These are phyloP conservation scores for human DNA, from an alignment of 2,113 vertebrate genomes.

Conservation along the genomic window DNA sequence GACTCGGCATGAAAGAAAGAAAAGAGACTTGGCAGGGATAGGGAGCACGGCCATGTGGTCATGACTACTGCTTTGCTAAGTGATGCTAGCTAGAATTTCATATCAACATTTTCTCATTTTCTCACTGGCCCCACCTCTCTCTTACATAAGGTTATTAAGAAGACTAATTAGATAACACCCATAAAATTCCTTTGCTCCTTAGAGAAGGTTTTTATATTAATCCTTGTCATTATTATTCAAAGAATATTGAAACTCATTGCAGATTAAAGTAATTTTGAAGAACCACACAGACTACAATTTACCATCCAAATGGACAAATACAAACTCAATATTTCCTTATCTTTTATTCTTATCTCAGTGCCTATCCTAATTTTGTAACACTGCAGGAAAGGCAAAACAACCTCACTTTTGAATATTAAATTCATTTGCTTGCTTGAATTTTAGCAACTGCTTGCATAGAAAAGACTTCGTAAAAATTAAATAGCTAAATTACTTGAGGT, in stretches of 20 bases:
- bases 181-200: background rate
- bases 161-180: background rate
- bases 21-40: background rate
- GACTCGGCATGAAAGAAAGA: background rate
- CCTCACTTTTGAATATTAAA: background rate
- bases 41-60: accelerated
- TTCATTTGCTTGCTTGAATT: background rate
- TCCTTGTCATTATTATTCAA: slow-evolving; percentile 2
- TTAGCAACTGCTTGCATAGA: background rate
- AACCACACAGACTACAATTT: background rate
- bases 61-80: background rate
- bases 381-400: background rate
- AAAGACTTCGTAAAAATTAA: slow-evolving; percentile 40
- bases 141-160: background rate
- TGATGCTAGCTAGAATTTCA: background rate
- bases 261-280: slow-evolving; percentile 45
- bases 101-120: background rate
- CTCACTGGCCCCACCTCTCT: background rate
- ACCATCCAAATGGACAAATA: slow-evolving; percentile 12
- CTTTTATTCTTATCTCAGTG: slow-evolving; percentile 43
- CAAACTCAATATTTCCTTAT: slow-evolving; percentile 1
- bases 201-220: slow-evolving; percentile 21
- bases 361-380: slow-evolving; percentile 43
- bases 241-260: background rate
- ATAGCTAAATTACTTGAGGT: slow-evolving; percentile 8